A percentile compares a stretch with the other conserved stretches of the same genome.
Evolutionary conservation across 2,797 vertebrate species (phyloP).

Genomic region (Leuciscus waleckii): DNA sequence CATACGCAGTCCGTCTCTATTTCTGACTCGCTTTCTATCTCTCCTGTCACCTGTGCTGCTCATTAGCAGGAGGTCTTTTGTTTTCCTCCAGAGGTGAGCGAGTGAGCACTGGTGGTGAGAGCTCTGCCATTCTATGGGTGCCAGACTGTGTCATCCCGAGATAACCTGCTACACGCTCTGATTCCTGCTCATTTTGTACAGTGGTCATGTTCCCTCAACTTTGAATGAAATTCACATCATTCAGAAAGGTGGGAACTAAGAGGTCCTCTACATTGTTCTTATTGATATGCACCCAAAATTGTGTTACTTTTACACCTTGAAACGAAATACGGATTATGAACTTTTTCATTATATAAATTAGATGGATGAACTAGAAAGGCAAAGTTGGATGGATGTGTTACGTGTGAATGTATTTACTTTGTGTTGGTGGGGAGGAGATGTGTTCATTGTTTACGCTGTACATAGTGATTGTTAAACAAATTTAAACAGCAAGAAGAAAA

Average conservation of each 20-base stretch:
- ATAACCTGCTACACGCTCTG: conserved; percentile 34
- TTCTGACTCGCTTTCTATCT: conserved; percentile 35
- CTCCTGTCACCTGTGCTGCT: conserved; percentile 42
- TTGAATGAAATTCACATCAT: conserved; percentile 9
- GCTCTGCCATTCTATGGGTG: background rate
- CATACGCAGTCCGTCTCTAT: conserved; percentile 17
- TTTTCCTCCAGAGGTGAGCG: conserved; percentile 24
- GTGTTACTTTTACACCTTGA: background rate
- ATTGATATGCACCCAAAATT: background rate
- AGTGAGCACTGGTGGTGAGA: conserved; percentile 13
- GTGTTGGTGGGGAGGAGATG: too few species aligned
- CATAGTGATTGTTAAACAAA: too few species aligned
- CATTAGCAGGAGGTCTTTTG: conserved; percentile 46
- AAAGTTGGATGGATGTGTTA: too few species aligned
- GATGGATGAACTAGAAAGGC: background rate
- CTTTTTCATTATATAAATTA: background rate
- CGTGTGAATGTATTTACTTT: too few species aligned
- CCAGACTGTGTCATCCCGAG: conserved; percentile 34
- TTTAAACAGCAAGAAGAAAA: too few species aligned
- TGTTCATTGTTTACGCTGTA: too few species aligned
- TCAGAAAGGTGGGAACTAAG: conserved; percentile 20
- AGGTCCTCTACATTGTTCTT: background rate
- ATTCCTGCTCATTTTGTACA: conserved; percentile 38
- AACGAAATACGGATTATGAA: background rate
- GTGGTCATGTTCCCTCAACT: conserved; percentile 20